phyloP scores from a whole-genome alignment of 2,797 vertebrate species.

The Urocyon cinereoargenteus region DNA sequence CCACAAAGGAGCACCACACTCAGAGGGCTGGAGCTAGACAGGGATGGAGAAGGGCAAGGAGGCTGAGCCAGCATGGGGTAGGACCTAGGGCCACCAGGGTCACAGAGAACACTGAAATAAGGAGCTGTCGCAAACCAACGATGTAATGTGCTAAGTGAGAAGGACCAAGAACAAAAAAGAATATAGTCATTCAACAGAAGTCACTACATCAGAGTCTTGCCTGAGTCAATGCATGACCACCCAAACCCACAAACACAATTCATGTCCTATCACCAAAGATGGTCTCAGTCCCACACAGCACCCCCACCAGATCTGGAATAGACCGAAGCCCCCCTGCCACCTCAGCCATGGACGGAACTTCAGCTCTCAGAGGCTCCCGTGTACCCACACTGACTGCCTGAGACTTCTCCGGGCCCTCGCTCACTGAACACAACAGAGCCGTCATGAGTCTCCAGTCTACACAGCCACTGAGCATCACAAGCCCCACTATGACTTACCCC shows the following conservation, averaged over 20 bases:
- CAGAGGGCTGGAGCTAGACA: background rate
- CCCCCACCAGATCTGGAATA: background rate
- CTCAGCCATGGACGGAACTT: background rate
- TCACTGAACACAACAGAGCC: background rate
- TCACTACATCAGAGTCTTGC: background rate
- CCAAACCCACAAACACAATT: background rate
- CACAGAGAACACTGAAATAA: background rate
- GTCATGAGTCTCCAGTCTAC: background rate
- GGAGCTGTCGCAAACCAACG: background rate
- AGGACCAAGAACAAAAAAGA: background rate
- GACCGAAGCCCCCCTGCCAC: background rate
- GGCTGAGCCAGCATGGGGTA: background rate
- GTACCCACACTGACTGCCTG: background rate
- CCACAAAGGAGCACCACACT: rapidly evolving
- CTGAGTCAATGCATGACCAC: background rate
- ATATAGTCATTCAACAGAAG: background rate
- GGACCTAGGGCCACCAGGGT: background rate
- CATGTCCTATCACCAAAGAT: background rate
- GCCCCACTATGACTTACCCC: background rate
- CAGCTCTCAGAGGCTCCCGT: background rate
- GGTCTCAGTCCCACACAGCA: background rate
- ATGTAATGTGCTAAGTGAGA: background rate
- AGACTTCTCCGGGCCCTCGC: background rate
- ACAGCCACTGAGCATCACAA: background rate
- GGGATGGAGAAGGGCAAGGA: background rate